A percentile compares a stretch with the other conserved stretches of the same genome.
phyloP scores from a whole-genome alignment of 2,797 vertebrate species.

The Buphagus erythrorhynchus region DNA sequence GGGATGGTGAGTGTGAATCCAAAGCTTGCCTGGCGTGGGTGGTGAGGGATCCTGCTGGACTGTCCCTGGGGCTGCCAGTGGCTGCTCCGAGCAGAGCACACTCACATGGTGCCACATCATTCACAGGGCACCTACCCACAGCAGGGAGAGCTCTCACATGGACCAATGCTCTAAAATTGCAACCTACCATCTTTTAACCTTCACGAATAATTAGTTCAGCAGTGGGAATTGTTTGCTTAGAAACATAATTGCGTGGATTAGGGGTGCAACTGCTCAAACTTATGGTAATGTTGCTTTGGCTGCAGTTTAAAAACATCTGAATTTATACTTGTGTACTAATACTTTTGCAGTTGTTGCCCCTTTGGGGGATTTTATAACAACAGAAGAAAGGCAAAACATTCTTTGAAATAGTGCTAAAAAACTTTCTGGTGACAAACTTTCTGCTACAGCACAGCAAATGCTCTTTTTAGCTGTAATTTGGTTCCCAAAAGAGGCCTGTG shows the following conservation, averaged over 20 bases:
- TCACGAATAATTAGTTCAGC: not conserved
- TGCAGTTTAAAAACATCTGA: not conserved
- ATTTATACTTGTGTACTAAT: not conserved
- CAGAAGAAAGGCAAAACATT: not conserved
- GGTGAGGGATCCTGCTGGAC: not conserved
- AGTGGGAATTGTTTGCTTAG: not conserved
- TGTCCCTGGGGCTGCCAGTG: not conserved
- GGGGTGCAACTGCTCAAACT: not conserved
- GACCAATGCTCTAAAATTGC: not conserved
- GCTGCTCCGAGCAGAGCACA: not conserved
- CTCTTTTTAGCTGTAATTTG: not conserved
- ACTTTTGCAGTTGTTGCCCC: not conserved
- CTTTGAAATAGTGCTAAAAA: not conserved
- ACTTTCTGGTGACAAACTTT: not conserved
- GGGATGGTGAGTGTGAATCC: not conserved
- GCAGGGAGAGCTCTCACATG: not conserved
- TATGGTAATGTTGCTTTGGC: not conserved
- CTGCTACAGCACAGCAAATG: not conserved
- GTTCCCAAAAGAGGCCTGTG: not conserved
- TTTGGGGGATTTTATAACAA: not conserved
- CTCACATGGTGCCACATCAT: not conserved
- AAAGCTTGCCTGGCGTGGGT: not conserved
- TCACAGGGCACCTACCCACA: not conserved
- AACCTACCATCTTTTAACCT: rapidly evolving
- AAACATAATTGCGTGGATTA: not conserved